These are phyloP conservation scores for Carlito syrichta DNA, from an alignment of 2,113 vertebrate species.

Conservation along the genomic window DNA sequence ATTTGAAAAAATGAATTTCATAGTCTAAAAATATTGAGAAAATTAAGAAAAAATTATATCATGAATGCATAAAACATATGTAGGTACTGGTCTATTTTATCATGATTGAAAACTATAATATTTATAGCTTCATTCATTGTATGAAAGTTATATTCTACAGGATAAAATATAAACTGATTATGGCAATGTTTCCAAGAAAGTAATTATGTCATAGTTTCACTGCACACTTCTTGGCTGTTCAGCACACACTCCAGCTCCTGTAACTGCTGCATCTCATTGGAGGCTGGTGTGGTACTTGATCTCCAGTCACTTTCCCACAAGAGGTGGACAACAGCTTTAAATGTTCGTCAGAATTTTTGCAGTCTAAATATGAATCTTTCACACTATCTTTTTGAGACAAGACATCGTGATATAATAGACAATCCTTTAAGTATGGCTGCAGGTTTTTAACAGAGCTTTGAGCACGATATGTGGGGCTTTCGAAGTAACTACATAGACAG, in stretches of 20 bases:
- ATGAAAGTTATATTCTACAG: not conserved
- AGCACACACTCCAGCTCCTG: fast-evolving
- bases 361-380: not conserved
- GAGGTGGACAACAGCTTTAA: not conserved
- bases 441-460: not conserved
- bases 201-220: not conserved
- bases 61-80: not conserved
- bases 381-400: conserved; percentile 24
- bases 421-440: not conserved
- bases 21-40: too few relatives aligned
- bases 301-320: not conserved
- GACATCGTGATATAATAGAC: not conserved
- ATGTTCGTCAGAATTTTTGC: not conserved
- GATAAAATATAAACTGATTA: not conserved
- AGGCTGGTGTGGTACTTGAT: not conserved
- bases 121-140: not conserved
- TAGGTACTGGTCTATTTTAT: not conserved
- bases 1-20: not conserved
- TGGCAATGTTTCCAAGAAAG: not conserved
- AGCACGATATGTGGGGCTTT: not conserved
- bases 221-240: not conserved
- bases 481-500: not conserved
- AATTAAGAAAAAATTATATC: too few relatives aligned
- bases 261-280: fast-evolving
- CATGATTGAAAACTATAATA: not conserved